Percentiles rank a stretch among this genome's conserved stretches.
These are phyloP conservation scores for Cremastobaeus sp. DNA, from an alignment of 2,888 invertebrate species.

Conservation along the genomic window DNA sequence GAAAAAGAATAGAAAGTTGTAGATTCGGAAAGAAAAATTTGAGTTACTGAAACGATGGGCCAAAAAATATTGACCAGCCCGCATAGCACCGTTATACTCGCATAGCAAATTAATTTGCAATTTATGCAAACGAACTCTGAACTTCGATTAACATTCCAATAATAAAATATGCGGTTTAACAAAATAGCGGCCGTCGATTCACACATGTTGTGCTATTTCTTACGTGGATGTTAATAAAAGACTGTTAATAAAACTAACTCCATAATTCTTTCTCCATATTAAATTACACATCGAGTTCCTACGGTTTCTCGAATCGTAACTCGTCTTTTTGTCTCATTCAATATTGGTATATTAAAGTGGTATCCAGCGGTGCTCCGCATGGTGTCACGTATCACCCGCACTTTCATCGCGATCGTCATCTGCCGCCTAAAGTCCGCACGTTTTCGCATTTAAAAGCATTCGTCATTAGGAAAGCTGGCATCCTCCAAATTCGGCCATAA, in stretches of 20 bases:
- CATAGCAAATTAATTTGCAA: too few relatives aligned
- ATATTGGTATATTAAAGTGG: constrained; percentile 66
- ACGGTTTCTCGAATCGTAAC: constrained; percentile 65
- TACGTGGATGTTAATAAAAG: constrained; percentile 12
- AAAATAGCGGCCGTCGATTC: not conserved
- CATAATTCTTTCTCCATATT: constrained; percentile 34
- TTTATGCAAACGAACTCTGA: too few relatives aligned
- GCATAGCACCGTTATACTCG: too few relatives aligned
- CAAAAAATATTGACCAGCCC: too few relatives aligned
- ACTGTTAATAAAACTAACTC: constrained; percentile 23
- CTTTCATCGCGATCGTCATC: constrained; percentile 70
- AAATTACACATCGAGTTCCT: constrained; percentile 57
- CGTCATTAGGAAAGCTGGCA: constrained; percentile 36
- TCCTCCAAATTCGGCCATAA: constrained; percentile 40
- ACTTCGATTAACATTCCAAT: not conserved
- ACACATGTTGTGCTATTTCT: not conserved
- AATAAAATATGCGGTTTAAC: not conserved
- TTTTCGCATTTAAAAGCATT: constrained; percentile 44
- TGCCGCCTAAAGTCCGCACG: constrained; percentile 54
- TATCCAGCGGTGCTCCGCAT: constrained; percentile 69
- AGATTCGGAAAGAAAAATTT: too few relatives aligned
- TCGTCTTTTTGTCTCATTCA: constrained; percentile 53
- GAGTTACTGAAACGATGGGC: too few relatives aligned
- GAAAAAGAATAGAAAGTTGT: too few relatives aligned
- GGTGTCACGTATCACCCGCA: constrained; percentile 69